Evolutionary conservation across 1,140 invertebrate species (phyloP), one percentile per base, ranked within the genome.

Genomic region (Zaprionus capensis): DNA sequence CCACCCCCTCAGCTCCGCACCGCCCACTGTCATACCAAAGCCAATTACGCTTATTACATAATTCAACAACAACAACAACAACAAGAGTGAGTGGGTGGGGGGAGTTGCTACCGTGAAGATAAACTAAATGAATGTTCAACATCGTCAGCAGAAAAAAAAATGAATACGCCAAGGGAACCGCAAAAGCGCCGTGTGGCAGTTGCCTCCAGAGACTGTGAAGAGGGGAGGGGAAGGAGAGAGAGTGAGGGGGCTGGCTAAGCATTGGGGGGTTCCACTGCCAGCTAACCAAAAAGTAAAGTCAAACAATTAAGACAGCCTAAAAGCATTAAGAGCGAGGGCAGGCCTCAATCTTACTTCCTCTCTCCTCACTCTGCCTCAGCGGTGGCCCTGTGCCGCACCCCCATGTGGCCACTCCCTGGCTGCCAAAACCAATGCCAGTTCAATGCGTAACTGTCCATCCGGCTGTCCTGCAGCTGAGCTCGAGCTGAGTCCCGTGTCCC

Each of bases 31-130:
- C 59, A 36, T 55, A 56, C 22, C 57, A 69, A 73, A 87, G 76
- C 84, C 83, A 88, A 88, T 87, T 84, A 88, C 84, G 83, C 81
- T 87, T 84, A 87, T 87, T 88, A 84, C 81, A 88, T 88, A 84
- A 87, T 88, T 88, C 59, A 87, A 63, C 69, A 68, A 66, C 68
- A 57, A 63, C 49, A 81, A 66, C 51, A 46, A 11, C 38, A 57
- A 38, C 36, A 49, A 51, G 53, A 24, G 22, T 46, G 59, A 22
- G 46, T 64, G 38, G 64, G 58, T 31, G 17, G 72, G 41, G 41
- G n/a, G 6, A 17, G 38, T 38, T 69, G 57, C 56, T 53, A 38
- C 28, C 36, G 44, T 72, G 24, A 53, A 72, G 82, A 79, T 82
- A 86, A 68, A 68, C 79, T 86, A 66, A 64, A 70, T 56, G 71